phyloP scores from a whole-genome alignment of 2,888 invertebrate genomes.

The Rhorus exstirpatorius region DNA sequence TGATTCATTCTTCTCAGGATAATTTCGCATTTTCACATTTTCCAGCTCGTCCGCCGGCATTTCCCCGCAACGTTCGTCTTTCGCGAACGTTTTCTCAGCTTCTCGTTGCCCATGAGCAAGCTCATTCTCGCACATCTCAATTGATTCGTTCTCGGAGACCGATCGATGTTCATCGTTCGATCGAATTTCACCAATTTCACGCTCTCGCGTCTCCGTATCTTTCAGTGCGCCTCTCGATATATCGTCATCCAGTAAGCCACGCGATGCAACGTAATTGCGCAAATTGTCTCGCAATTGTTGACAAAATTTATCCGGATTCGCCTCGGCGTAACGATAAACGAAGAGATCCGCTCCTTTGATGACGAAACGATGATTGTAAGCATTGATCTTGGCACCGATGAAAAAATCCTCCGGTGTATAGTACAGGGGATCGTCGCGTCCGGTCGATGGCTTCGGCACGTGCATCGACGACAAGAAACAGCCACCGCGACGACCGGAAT shows the following conservation, averaged over 20 bases:
- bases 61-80: slow-evolving; percentile 23
- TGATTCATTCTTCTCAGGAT: neutral
- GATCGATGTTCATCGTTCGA: neutral
- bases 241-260: slow-evolving; percentile 49
- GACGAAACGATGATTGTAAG: slow-evolving; percentile 92
- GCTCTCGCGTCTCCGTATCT: neutral
- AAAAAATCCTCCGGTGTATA: slow-evolving; percentile 93
- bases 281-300: slow-evolving; percentile 90
- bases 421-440: slow-evolving; percentile 91
- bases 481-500: slow-evolving; percentile 91
- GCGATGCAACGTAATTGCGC: slow-evolving; percentile 89
- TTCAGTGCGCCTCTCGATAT: slow-evolving; percentile 19
- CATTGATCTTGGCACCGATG: slow-evolving; percentile 91
- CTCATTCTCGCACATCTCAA: slow-evolving; percentile 38
- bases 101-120: neutral
- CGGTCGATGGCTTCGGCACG: slow-evolving; percentile 90
- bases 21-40: neutral
- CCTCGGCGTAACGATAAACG: slow-evolving; percentile 92
- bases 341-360: slow-evolving; percentile 92
- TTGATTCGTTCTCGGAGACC: slow-evolving; percentile 31
- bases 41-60: neutral
- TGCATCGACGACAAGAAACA: slow-evolving; percentile 90
- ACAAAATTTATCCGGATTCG: slow-evolving; percentile 91
- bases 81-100: neutral
- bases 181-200: neutral